Percentiles rank a stretch among this genome's conserved stretches.
phyloP scores from a whole-genome alignment of 1,140 invertebrate genomes.

The Zaprionus kolodkinae region DNA sequence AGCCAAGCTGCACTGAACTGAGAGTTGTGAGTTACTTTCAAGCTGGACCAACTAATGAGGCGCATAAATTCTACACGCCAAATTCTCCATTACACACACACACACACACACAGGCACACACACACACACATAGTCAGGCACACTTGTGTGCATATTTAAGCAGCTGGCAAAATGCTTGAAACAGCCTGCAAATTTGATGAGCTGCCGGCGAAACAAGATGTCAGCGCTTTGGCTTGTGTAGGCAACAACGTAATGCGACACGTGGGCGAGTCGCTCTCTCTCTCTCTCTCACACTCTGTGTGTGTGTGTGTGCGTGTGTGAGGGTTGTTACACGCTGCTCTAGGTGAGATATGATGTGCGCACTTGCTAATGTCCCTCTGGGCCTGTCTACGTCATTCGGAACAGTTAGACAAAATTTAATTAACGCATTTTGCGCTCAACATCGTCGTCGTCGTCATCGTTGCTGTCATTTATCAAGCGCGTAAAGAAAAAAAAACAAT shows the following conservation, averaged over 20 bases:
- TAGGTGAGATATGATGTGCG: constrained; percentile 6
- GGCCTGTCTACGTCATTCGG: constrained; percentile 63
- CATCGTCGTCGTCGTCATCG: constrained; percentile 19
- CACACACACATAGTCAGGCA: constrained; percentile 15
- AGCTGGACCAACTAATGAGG: constrained; percentile 76
- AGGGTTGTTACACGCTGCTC: not conserved
- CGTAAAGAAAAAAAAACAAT: constrained; percentile 16
- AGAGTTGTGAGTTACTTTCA: constrained; percentile 37
- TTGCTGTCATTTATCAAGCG: constrained; percentile 62
- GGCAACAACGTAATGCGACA: constrained; percentile 46
- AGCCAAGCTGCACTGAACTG: constrained; percentile 13
- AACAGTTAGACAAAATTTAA: constrained; percentile 74
- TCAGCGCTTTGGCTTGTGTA: constrained; percentile 57
- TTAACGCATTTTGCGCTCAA: constrained; percentile 69
- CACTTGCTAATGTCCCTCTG: constrained; percentile 27
- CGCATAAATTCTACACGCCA: constrained; percentile 80
- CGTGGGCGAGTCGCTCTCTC: constrained; percentile 17
- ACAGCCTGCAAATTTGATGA: constrained; percentile 78
- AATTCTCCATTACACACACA: constrained; percentile 31
- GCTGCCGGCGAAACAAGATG: constrained; percentile 65
- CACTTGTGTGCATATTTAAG: constrained; percentile 43
- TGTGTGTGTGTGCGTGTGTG: not conserved
- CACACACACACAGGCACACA: constrained; percentile 19
- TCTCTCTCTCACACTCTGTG: not conserved
- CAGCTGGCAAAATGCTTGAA: constrained; percentile 52